A percentile compares a stretch with the other conserved stretches of the same genome.
phyloP scores from a whole-genome alignment of 1,140 invertebrate species.

The Aphidius ervi region DNA sequence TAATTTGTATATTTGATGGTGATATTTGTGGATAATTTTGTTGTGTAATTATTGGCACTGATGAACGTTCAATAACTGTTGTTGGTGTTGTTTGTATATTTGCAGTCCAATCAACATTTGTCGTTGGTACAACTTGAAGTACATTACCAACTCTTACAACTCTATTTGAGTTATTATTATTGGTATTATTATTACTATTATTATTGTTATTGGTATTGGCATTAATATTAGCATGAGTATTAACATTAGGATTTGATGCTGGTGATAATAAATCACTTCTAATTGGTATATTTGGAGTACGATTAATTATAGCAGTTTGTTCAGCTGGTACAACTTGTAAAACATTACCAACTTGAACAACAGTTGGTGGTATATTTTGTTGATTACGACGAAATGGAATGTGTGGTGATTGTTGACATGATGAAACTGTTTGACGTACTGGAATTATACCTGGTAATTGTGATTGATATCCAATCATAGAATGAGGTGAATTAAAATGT shows the following conservation, averaged over 20 bases:
- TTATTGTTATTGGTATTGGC: too few relatives aligned
- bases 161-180: conserved; percentile 32
- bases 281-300: conserved; percentile 16
- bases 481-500: neutral
- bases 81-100: conserved; percentile 15
- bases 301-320: neutral
- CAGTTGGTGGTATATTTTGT: conserved; percentile 37
- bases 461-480: conserved; percentile 28
- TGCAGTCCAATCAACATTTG: conserved; percentile 39
- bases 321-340: conserved; percentile 50
- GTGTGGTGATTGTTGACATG: neutral
- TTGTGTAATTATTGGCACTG: conserved; percentile 10
- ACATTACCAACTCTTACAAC: conserved; percentile 55
- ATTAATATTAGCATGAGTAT: too few relatives aligned
- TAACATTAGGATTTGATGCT: neutral
- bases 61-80: conserved; percentile 11
- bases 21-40: conserved; percentile 22
- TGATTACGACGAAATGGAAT: conserved; percentile 20
- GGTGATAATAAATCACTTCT: conserved; percentile 17
- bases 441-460: conserved; percentile 14
- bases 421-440: conserved; percentile 29
- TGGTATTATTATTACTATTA: neutral
- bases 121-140: conserved; percentile 54
- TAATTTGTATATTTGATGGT: conserved; percentile 30
- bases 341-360: conserved; percentile 56